phyloP scores from a whole-genome alignment of 2,888 invertebrate species.

The Eristalis intricaria region DNA sequence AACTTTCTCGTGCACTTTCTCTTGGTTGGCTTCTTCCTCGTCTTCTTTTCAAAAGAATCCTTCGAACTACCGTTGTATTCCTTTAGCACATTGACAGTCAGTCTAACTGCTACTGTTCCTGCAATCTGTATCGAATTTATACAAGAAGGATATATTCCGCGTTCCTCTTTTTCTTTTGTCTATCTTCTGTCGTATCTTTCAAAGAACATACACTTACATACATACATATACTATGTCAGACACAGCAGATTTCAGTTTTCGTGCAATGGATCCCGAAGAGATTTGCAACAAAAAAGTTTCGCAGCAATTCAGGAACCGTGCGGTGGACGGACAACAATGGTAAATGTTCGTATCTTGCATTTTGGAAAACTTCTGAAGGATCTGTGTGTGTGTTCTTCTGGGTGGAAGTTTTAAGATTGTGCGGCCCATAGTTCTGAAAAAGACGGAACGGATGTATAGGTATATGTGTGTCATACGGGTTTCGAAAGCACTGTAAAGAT shows the following conservation, averaged over 20 bases:
- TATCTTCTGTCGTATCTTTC: neutral
- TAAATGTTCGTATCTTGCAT: constrained; percentile 62
- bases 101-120: constrained; percentile 53
- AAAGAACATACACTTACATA: constrained; percentile 1
- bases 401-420: constrained; percentile 42
- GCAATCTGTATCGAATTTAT: constrained; percentile 62
- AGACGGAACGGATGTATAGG: neutral
- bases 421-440: neutral
- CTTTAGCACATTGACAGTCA: constrained; percentile 57
- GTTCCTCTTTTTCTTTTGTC: neutral
- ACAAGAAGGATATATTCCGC: constrained; percentile 2
- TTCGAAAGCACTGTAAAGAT: constrained; percentile 32
- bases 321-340: constrained; percentile 64
- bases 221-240: constrained; percentile 12
- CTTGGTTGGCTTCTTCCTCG: neutral
- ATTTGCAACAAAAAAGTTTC: constrained; percentile 62
- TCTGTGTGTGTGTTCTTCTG: constrained; percentile 34
- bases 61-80: constrained; percentile 30
- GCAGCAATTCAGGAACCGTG: constrained; percentile 57
- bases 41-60: constrained; percentile 11
- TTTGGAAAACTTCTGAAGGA: constrained; percentile 47
- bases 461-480: neutral
- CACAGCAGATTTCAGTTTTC: constrained; percentile 35
- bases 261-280: constrained; percentile 57
- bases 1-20: constrained; percentile 62